These are phyloP conservation scores for Callopanchax toddi DNA, from an alignment of 2,113 vertebrate species.

Conservation along the genomic window DNA sequence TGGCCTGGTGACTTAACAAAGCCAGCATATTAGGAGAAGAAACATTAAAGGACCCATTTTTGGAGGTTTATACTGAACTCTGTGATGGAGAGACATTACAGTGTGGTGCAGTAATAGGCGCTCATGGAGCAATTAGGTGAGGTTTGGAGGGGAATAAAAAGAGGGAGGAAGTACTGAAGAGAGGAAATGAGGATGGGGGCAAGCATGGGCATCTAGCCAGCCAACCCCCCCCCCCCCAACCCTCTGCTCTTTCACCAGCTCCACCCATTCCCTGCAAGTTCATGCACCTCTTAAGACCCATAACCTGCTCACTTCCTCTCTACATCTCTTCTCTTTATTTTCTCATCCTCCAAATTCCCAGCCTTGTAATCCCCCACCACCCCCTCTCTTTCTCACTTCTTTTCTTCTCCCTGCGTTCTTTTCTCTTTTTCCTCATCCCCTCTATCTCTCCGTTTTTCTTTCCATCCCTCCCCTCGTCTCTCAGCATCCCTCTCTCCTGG, in stretches of 20 bases:
- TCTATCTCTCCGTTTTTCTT: slow-evolving; percentile 48
- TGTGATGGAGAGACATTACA: slow-evolving; percentile 19
- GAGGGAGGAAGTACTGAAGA: slow-evolving; percentile 29
- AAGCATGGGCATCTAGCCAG: slow-evolving; percentile 64
- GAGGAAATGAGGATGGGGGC: slow-evolving; percentile 38
- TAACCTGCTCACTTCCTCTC: slow-evolving; percentile 24
- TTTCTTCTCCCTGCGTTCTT: slow-evolving; percentile 11
- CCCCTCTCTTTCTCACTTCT: slow-evolving; percentile 30
- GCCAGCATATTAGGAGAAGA: not conserved
- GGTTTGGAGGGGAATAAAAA: slow-evolving; percentile 54
- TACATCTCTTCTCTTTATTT: slow-evolving; percentile 24
- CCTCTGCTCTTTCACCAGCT: slow-evolving; percentile 32
- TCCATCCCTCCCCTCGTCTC: slow-evolving; percentile 60
- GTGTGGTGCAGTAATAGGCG: slow-evolving; percentile 33
- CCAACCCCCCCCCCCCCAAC: slow-evolving; percentile 32
- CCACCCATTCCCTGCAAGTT: slow-evolving; percentile 47
- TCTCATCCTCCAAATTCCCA: slow-evolving; percentile 34
- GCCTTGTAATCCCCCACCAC: slow-evolving; percentile 49
- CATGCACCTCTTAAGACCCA: slow-evolving; percentile 39
- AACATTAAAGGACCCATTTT: not conserved
- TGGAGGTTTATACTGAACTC: not conserved
- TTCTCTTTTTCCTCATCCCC: slow-evolving; percentile 21
- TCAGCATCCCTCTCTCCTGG: slow-evolving; percentile 75
- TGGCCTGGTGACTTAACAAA: not conserved
- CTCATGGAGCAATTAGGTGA: slow-evolving; percentile 48